Evolutionary conservation across 1,140 invertebrate species (phyloP), one percentile per base, ranked within the genome.

Genomic region (Tenebrio molitor): DNA sequence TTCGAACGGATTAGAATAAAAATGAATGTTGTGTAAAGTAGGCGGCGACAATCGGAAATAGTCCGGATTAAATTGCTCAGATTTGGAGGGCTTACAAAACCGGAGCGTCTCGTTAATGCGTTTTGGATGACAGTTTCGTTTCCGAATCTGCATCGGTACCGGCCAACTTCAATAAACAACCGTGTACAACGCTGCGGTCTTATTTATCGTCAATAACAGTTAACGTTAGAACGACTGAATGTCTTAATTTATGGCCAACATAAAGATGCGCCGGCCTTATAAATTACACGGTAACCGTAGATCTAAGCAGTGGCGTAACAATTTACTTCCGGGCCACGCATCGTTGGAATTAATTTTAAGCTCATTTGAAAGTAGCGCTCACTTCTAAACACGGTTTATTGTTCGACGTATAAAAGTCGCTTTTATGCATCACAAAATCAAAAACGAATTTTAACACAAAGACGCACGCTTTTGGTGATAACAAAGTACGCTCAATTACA

Each of bases 1-100:
- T 70, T 64, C 50, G 41, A 33, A 14, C 16, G 70, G 70, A 71
- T 71, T 71, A 66, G 53, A 71, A 71, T 71, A 71, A 71, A 71
- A 71, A 71, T 71, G 70, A 66, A 71, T 71, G 62, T 66, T 64
- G 62, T 71, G 70, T 71, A 71, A 71, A 71, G 70, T 39, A 44
- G 70, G 62, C 63, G 50, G 69, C 69, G 69, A 71, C 69, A 71
- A 63, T 64, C 58, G 69, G 69, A 71, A 71, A 71, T 64, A 64
- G 69, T 64, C 53, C 36, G 69, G 69, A 71, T 71, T 71, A 71
- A 63, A 71, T 63, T 71, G 53, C 69, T 44, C 53, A 21, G 46
- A 34, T 53, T 69, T 53, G 44, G 66, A 33, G 44, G 23, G 42
- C 41, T 69, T 50, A 33, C 42, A 53, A 53, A 69, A 50, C 33